phyloP scores from a whole-genome alignment of 2,797 vertebrate species.

The Molossus molossus region DNA sequence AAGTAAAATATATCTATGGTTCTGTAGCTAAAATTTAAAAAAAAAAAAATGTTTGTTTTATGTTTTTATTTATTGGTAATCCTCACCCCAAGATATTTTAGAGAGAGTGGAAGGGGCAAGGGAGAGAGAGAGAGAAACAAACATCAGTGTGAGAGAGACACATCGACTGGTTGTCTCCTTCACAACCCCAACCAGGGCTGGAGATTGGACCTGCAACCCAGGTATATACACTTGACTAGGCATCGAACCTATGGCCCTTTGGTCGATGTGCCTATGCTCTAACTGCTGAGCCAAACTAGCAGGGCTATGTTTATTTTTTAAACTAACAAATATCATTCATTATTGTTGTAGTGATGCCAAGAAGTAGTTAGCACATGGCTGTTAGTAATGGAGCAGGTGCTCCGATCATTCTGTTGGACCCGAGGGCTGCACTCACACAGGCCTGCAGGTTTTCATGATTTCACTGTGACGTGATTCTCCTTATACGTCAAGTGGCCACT shows the following conservation, averaged over 20 bases:
- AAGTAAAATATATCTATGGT: background rate
- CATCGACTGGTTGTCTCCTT: too few species aligned
- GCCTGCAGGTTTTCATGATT: background rate
- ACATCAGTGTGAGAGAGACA: too few species aligned
- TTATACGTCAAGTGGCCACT: background rate
- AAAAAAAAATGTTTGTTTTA: background rate
- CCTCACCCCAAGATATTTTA: too few species aligned
- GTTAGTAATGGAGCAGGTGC: background rate
- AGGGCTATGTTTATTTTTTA: background rate
- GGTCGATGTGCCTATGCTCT: too few species aligned
- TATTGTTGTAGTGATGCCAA: background rate
- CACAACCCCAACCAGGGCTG: too few species aligned
- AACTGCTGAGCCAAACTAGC: too few species aligned
- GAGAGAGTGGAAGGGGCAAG: too few species aligned
- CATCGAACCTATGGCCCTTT: too few species aligned
- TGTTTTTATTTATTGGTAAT: too few species aligned
- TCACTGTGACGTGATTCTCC: background rate
- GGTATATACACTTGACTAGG: too few species aligned
- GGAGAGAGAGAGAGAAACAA: too few species aligned
- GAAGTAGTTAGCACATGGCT: background rate
- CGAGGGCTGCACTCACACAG: background rate
- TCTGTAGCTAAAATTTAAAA: background rate
- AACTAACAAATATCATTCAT: background rate
- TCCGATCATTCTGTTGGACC: background rate
- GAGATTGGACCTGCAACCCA: too few species aligned